A percentile compares a stretch with the other conserved stretches of the same genome.
These are phyloP conservation scores for Nemotelus nigrinus DNA, from an alignment of 2,888 invertebrate genomes.

Conservation along the genomic window DNA sequence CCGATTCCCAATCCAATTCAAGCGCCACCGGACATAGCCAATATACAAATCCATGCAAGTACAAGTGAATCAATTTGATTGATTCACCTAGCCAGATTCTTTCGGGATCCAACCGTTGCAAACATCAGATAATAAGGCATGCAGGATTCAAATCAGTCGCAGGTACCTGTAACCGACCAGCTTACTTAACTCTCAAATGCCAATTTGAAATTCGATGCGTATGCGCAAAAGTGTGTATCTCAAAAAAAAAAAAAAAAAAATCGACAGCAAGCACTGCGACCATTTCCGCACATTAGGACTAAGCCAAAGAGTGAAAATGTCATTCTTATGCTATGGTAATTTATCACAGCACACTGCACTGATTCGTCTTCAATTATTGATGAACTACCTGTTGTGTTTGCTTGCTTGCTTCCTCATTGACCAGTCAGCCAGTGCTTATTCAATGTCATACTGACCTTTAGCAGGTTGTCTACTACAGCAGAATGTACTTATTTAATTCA, in stretches of 20 bases:
- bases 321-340: conserved; percentile 10
- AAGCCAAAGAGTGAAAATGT: too few relatives aligned
- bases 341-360: conserved; percentile 29
- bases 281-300: too few relatives aligned
- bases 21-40: neutral
- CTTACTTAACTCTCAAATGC: conserved; percentile 4
- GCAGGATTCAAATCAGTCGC: conserved; percentile 19
- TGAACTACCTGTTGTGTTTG: conserved; percentile 24
- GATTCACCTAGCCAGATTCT: neutral
- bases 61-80: neutral
- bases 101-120: conserved; percentile 19
- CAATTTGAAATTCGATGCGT: conserved; percentile 41
- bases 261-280: too few relatives aligned
- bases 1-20: neutral
- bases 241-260: too few relatives aligned
- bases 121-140: neutral
- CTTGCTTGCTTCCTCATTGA: neutral
- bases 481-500: too few relatives aligned
- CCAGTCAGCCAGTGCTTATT: neutral
- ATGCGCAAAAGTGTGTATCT: conserved; percentile 12
- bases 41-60: neutral
- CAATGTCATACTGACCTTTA: conserved; percentile 37
- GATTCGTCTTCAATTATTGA: conserved; percentile 32
- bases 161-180: conserved; percentile 3
- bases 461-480: neutral